Evolutionary conservation across 1,140 invertebrate species (phyloP).

Genomic region (Heterodera schachtii): DNA sequence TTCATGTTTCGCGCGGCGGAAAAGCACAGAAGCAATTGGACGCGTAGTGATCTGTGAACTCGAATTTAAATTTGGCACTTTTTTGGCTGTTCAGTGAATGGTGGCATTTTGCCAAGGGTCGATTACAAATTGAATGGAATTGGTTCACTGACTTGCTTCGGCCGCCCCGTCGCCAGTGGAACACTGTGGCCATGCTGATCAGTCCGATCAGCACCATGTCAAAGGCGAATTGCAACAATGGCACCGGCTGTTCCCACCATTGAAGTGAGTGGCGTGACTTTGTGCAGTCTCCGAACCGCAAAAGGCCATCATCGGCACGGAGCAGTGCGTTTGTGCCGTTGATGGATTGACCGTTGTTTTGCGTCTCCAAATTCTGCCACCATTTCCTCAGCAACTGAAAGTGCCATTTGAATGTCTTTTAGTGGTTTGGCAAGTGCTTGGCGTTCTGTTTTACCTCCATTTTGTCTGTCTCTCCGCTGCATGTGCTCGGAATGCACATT

Average conservation of each 20-base stretch:
- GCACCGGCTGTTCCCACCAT: constrained; percentile 61
- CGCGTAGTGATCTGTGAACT: constrained; percentile 48
- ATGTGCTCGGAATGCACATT: constrained; percentile 62
- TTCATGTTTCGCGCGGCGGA: constrained; percentile 59
- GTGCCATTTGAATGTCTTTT: constrained; percentile 14
- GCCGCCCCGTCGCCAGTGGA: constrained; percentile 57
- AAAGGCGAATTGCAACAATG: constrained; percentile 59
- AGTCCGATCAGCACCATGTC: constrained; percentile 56
- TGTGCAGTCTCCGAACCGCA: constrained; percentile 60
- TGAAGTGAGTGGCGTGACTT: constrained; percentile 58
- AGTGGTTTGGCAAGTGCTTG: constrained; percentile 2
- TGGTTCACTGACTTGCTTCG: constrained; percentile 10
- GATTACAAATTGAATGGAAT: not conserved
- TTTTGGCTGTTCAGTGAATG: not conserved
- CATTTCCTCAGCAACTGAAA: constrained; percentile 60
- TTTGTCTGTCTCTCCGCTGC: constrained; percentile 53
- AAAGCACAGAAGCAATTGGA: constrained; percentile 58
- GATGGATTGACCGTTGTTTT: constrained; percentile 24
- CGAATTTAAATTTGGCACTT: constrained; percentile 2
- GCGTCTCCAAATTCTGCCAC: constrained; percentile 31
- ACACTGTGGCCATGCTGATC: constrained; percentile 59
- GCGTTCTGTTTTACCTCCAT: constrained; percentile 33
- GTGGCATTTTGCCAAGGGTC: not conserved
- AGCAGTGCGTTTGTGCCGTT: constrained; percentile 11
- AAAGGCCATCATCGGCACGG: constrained; percentile 32